Conservation (phyloP, 2,113 vertebrate genomes). For the Rhinopomastus cyanomelas region DNA sequence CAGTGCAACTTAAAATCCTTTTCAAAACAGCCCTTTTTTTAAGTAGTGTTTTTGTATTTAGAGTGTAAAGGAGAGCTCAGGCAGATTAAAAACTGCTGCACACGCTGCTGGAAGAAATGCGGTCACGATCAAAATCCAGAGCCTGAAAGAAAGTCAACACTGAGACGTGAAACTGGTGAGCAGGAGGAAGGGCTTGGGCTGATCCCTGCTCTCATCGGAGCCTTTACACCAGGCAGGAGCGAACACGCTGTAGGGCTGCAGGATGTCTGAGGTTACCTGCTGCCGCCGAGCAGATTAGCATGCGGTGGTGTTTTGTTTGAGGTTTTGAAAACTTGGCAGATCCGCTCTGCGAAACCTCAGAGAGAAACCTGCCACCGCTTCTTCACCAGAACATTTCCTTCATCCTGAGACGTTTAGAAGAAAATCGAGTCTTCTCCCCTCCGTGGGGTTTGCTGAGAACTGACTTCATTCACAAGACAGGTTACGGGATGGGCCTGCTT, state of each 20-base stretch:
- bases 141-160: background rate
- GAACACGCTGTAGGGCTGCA: background rate
- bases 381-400: background rate
- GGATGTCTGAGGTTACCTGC: slow-evolving; percentile 37
- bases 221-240: slow-evolving; percentile 25
- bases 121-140: background rate
- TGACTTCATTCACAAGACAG: background rate
- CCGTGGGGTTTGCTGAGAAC: background rate
- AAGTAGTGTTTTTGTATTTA: background rate
- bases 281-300: slow-evolving; percentile 35
- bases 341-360: background rate
- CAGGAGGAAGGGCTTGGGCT: background rate
- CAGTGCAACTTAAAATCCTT: background rate
- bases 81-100: background rate
- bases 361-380: background rate
- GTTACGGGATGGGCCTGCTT: background rate
- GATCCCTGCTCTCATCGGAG: background rate
- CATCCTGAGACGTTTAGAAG: background rate
- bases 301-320: slow-evolving; percentile 50
- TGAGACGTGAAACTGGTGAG: background rate
- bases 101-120: background rate
- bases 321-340: slow-evolving; percentile 8
- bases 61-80: background rate
- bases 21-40: background rate
- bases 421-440: background rate